Evolutionary conservation across 1,140 invertebrate species (phyloP), one percentile per base, ranked within the genome.

Genomic region (Panulirus ornatus): DNA sequence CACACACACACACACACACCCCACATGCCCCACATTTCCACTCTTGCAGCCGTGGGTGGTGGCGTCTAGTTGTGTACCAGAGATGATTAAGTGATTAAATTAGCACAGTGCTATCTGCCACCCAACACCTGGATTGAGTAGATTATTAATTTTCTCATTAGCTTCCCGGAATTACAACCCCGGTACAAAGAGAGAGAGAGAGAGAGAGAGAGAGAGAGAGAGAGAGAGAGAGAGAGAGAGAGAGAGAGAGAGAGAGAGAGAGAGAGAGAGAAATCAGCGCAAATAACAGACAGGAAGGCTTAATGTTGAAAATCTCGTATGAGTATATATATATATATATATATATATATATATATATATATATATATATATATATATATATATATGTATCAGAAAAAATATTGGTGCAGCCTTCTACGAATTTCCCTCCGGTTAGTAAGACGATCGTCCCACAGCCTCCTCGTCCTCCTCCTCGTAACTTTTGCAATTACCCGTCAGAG

Each of bases 31-130:
- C 58, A 5, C 58, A 27, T 9, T 63, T 27, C 30, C 58, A 27
- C 58, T n/a, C 22, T 27, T 11, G 14, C 44, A 47, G 44, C 44
- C 5, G 44, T 5, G 44, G 44, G 58, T 66, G 58, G 27, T 2
- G 22, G 58, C 58, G 58, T 66, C 30, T 66, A 66, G 58, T 66
- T n/a, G 58, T 22, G 58, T 19, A 66, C 14, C 2, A 27, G 30
- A 6, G 58, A 19, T 66, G 58, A 66, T 66, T 66, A 66, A 30
- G n/a, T 5, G 58, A 66, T 66, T 66, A 16, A 66, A 66, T 66
- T 66, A 66, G 58, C 58, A 58, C n/a, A 66, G 30, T 66, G 58
- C 58, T 66, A 66, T 58, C 54, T 58, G 54, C 54, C 54, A 58
- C 54, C 22, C 54, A 19, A 58, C 54, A 58, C 54, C 54, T 58